These are phyloP conservation scores for Passer montanus DNA, from an alignment of 2,113 vertebrate genomes.

Conservation along the genomic window DNA sequence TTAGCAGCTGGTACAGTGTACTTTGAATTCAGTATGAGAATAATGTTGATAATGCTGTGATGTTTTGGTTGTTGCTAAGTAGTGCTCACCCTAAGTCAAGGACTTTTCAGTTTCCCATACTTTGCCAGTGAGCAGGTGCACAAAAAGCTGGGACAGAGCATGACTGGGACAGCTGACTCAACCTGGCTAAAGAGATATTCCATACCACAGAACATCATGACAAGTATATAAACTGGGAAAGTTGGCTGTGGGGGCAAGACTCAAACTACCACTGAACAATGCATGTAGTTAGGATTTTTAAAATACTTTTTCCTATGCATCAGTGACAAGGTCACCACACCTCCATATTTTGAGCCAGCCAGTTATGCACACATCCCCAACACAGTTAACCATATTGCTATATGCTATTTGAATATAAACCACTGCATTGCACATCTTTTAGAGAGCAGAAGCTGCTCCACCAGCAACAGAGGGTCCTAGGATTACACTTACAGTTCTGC, in stretches of 20 bases:
- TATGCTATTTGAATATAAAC: background rate
- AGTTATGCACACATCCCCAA: background rate
- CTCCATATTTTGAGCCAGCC: background rate
- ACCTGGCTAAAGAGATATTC: background rate
- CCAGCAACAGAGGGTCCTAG: background rate
- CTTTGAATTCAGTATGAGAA: background rate
- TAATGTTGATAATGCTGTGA: background rate
- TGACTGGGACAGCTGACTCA: background rate
- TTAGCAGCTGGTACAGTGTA: background rate
- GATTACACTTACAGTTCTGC: background rate
- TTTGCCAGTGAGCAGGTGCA: background rate
- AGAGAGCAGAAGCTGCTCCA: background rate
- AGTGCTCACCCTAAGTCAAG: background rate
- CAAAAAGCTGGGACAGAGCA: background rate
- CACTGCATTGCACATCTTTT: background rate
- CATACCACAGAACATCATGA: background rate
- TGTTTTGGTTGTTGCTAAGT: background rate
- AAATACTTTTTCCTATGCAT: background rate
- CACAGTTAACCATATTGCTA: background rate
- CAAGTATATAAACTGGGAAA: background rate
- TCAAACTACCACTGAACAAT: background rate
- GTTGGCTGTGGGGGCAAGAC: background rate
- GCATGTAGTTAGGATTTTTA: background rate
- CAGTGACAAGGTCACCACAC: background rate
- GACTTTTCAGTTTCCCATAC: background rate